Evolutionary conservation across 1,140 invertebrate genomes (phyloP), one percentile per base, ranked within the genome.

Genomic region (Drosophila ironensis): DNA sequence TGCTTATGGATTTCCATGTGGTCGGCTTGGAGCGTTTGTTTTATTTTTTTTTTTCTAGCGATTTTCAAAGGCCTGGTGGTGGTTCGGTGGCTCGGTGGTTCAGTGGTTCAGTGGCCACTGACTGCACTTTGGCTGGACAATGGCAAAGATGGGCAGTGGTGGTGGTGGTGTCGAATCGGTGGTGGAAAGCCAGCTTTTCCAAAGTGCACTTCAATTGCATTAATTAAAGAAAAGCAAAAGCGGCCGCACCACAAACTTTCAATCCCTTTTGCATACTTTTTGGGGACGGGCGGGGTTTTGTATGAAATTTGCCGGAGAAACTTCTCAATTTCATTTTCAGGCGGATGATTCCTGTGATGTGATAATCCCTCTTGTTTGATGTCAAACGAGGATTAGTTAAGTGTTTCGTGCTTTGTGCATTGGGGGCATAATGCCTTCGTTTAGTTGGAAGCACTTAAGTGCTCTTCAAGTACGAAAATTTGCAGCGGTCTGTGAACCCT

Each of bases 171-270:
- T 0, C 12, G 40, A n/a, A 27, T 38, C 7, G 51, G 44, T 56
- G 74, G 75, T 68, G 52, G 46, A 77, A 82, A 82, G 35, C 41
- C 57, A 59, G 70, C 60, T 64, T 75, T 52, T 37, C 42, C 45
- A 38, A 82, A 82, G 78, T 84, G 78, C 78, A 84, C 80, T 84
- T 86, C 64, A 86, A 74, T 63, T 84, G 78, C 78, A 84, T 86
- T 86, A 70, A 86, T 86, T 78, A 73, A 64, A 84, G 64, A 27
- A 56, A 56, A 60, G 53, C 61, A 51, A 77, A 59, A 57, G 38
- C 47, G 27, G 25, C 44, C 51, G 28, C 46, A 60, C 46, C 51
- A 45, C 24, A 51, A 70, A 37, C 33, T 57, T 37, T 56, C 9
- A 11, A 69, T 70, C 25, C 63, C 35, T 35, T 57, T 7, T 4